Conservation (phyloP, 2,113 vertebrate species). For the Eptesicus fuscus region DNA sequence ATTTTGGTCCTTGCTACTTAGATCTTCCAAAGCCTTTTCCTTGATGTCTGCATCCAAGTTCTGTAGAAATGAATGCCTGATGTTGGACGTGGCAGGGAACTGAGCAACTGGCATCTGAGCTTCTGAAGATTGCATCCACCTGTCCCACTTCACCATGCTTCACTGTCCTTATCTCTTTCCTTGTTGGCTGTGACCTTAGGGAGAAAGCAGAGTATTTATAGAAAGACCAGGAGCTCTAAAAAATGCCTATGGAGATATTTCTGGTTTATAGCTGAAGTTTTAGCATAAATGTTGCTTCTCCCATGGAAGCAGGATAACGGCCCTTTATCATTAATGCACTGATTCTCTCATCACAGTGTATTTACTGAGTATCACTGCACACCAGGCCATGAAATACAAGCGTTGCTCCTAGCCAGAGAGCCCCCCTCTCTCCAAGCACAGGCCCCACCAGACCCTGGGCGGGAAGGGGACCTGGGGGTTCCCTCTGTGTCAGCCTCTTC, state of each 20-base stretch:
- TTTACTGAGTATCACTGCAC: background rate
- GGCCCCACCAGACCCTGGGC: background rate
- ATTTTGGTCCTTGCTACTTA: background rate
- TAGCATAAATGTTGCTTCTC: background rate
- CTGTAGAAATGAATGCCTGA: background rate
- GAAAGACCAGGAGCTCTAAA: background rate
- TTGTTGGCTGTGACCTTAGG: background rate
- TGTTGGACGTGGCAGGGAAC: accelerated
- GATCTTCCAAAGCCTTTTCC: background rate
- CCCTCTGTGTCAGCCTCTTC: background rate
- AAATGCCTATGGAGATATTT: background rate
- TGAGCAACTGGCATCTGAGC: accelerated
- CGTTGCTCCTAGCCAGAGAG: background rate
- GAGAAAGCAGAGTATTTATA: background rate
- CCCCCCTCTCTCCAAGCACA: background rate
- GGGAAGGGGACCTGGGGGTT: background rate
- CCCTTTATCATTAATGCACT: background rate
- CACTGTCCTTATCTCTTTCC: background rate
- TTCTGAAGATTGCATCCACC: background rate
- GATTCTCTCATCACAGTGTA: background rate
- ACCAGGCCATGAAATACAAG: background rate
- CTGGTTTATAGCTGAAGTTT: background rate
- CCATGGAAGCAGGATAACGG: background rate
- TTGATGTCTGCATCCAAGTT: background rate
- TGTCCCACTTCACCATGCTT: background rate